Conservation (phyloP, 2,113 vertebrate species). For the Aegithalos caudatus region DNA sequence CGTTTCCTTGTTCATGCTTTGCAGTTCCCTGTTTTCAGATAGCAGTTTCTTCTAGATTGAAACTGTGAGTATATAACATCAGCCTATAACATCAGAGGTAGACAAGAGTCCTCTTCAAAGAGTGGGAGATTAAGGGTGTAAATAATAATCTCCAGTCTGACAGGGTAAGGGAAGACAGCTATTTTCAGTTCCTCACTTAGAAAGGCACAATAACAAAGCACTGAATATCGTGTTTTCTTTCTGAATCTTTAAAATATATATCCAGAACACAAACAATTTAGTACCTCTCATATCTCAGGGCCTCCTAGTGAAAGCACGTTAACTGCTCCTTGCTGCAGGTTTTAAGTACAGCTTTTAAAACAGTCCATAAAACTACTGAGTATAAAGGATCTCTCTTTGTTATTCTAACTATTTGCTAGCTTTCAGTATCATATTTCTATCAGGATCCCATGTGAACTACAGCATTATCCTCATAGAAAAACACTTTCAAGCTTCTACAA, state of each 20-base stretch:
- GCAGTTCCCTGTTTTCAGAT: not conserved
- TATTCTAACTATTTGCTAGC: not conserved
- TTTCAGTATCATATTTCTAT: not conserved
- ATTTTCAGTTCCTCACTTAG: not conserved
- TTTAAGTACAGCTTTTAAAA: not conserved
- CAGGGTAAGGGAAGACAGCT: not conserved
- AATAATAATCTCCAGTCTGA: not conserved
- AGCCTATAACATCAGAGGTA: not conserved
- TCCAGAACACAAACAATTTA: not conserved
- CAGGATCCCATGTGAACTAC: not conserved
- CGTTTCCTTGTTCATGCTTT: not conserved
- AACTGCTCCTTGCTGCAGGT: not conserved
- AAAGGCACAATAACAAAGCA: not conserved
- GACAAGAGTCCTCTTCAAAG: not conserved
- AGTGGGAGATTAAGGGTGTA: not conserved
- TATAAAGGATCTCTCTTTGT: not conserved
- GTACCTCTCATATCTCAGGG: not conserved
- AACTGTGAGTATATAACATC: conserved; percentile 14
- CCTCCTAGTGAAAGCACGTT: not conserved
- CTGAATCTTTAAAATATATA: not conserved
- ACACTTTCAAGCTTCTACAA: not conserved
- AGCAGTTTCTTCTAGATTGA: not conserved
- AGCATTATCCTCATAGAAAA: not conserved
- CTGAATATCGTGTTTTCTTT: not conserved
- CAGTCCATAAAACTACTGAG: not conserved